Percentiles rank a stretch among this genome's conserved stretches.
Evolutionary conservation across 2,888 invertebrate genomes (phyloP).

Genomic region (Exocentrus adspersus): DNA sequence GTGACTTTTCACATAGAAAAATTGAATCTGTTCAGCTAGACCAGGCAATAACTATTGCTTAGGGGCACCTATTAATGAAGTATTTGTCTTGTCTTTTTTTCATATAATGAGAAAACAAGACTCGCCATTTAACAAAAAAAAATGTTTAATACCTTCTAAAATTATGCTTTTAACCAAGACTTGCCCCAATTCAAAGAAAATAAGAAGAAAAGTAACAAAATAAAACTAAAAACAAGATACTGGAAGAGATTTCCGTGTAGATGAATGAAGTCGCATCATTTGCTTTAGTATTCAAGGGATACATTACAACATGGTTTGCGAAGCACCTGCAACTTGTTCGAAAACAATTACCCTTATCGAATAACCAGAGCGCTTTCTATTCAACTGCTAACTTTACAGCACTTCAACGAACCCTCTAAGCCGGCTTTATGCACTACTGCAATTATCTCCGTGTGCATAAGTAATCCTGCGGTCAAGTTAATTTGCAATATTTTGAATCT

Average conservation of each 20-base stretch:
- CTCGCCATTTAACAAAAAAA: background rate
- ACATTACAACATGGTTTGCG: background rate
- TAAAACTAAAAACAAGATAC: too few species aligned
- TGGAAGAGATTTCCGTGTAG: too few species aligned
- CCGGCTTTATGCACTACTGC: background rate
- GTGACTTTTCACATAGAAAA: slow-evolving; percentile 5
- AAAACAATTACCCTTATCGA: background rate
- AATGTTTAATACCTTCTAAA: too few species aligned
- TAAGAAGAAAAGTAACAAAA: too few species aligned
- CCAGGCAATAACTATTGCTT: background rate
- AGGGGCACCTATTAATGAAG: background rate
- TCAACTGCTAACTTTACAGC: background rate
- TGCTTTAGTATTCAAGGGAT: background rate
- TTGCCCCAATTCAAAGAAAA: too few species aligned
- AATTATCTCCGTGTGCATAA: slow-evolving; percentile 7
- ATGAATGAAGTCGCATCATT: too few species aligned
- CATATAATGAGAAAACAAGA: background rate
- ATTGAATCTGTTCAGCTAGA: background rate
- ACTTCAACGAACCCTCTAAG: background rate
- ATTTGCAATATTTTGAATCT: slow-evolving; percentile 1
- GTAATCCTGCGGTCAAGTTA: slow-evolving; percentile 7
- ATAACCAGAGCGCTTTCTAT: background rate
- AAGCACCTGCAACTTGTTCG: background rate
- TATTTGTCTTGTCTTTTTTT: background rate
- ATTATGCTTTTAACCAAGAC: too few species aligned